phyloP scores from a whole-genome alignment of 2,113 vertebrate genomes.

The Lepisosteus osseus region DNA sequence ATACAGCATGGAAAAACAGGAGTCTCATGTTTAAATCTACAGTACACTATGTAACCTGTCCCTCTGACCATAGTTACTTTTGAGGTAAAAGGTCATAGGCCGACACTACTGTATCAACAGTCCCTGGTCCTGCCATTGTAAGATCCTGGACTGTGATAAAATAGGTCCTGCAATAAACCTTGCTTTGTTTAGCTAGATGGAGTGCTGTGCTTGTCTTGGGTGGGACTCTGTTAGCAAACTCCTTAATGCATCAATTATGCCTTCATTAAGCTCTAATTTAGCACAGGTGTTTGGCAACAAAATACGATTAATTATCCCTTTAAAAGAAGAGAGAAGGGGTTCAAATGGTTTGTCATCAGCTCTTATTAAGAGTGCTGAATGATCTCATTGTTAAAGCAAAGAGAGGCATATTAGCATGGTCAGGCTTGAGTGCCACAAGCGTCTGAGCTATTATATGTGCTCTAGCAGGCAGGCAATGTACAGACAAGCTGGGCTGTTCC shows the following conservation, averaged over 20 bases:
- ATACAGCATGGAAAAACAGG: too few relatives aligned
- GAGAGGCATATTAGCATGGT: constrained; percentile 1
- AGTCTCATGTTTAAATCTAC: too few relatives aligned
- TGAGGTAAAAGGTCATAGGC: background rate
- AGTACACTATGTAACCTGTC: background rate
- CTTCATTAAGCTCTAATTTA: constrained; percentile 18
- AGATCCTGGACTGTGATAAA: background rate
- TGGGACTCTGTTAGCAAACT: constrained; percentile 14
- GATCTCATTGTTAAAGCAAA: constrained; percentile 16
- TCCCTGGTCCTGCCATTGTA: constrained; percentile 5
- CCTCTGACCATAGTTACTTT: background rate
- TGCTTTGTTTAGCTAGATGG: background rate
- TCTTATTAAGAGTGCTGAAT: constrained; percentile 29
- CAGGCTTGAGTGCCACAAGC: too few relatives aligned
- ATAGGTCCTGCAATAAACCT: background rate
- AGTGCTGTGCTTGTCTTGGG: background rate
- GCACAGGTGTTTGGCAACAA: constrained; percentile 28
- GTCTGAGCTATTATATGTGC: too few relatives aligned
- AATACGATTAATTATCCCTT: constrained; percentile 22
- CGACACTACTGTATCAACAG: background rate
- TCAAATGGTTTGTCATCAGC: constrained; percentile 20
- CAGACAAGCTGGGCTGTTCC: too few relatives aligned
- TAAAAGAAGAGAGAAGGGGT: background rate
- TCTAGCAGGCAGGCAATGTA: too few relatives aligned
- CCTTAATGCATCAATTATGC: constrained; percentile 27